Base-by-base conservation (phyloP, 1,140 invertebrate genomes). In the Asobara japonica region DNA sequence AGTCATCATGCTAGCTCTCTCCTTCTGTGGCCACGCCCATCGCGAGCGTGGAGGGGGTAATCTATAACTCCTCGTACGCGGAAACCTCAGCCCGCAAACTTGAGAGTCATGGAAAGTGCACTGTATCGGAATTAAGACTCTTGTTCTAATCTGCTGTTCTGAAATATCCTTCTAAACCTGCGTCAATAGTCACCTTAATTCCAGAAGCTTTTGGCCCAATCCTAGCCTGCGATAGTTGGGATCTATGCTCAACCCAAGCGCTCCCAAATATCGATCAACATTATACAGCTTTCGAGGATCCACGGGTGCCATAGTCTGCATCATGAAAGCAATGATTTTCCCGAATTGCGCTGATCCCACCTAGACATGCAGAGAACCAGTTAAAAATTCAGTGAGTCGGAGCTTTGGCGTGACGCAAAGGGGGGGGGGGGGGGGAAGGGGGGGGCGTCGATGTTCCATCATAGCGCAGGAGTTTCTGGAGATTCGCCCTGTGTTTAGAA, bases 221-320 rank as follows among this genome's bases (percentile, higher is more conserved):
- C 78, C 76, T 27, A 83, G 78, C 4, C 84, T 83, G n/a, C 83
- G 77, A 33, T 77, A 84, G 18, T n/a, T 18, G 0, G 81, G 78
- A n/a, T 78, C 7, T 7, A 87, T 83, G 6, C 78, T 77, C 18
- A 87, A 74, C 0, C 84, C 84, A 16, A 81, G 51, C 7, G 82
- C 82, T 13, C 30, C 27, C 13, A 86, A 29, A 56, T 81, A 86
- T 31, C 77, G 78, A 61, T 83, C 77, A 18, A 82, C 68, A 0
- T 77, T 78, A 27, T 82, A 85, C 56, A 72, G 75, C 48, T 80
- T 65, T 2, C 71, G 80, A 3, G 78, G 51, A n/a, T 82, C 71
- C 0, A 69, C 74, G 38, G 76, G 7, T 16, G 48, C n/a, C 29
- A 11, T 20, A 48, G 25, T 45, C 25, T 29, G 1, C 11, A 13